Evolutionary conservation across 2,797 vertebrate genomes (phyloP), one percentile per base, ranked within the genome.

Genomic region (Syngnathus acus): DNA sequence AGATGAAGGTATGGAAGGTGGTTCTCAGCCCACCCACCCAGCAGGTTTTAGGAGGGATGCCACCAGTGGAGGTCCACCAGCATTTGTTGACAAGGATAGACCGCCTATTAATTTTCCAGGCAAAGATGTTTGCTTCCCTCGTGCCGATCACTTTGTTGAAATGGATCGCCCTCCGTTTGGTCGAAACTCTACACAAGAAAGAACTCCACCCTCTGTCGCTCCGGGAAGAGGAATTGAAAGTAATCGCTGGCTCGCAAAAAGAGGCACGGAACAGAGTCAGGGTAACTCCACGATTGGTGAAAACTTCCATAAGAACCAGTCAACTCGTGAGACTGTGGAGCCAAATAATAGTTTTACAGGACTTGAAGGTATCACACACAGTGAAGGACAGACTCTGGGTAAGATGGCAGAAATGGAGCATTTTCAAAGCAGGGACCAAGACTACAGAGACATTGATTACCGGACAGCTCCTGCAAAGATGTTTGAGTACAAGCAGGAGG

Each of bases 361-460:
- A 42, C 66, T 88, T 6, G 87, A 89, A 66, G 85, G 88, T 14
- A 43, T 76, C 0, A 65, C 80, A 69, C 72, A 71, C 51, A 80
- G 72, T 77, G 84, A 87, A 55, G 80, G 69, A 64, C 77, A 78
- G 61, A 71, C 71, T n/a, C 84, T 78, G 64, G 73, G 58, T 37
- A 88, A 85, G 64, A 59, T 89, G n/a, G 71, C 67, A 4, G 57
- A 69, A 1, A 87, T 81, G 8, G 75, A 58, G 11, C 85, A 95
- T 82, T 93, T 94, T 73, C 90, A 91, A 78, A 92, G 91, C 74
- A 90, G 85, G 83, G 96, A 94, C 83, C 96, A 98, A 78, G 95
- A 98, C 75, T 98, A 98, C 79, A 90, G 95, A 9, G 96, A 98
- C 78, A 96, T 97, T 65, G 97, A 99, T 89, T 95, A 98, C 79